Evolutionary conservation across 2,797 vertebrate genomes (phyloP), one percentile per base, ranked within the genome.

Genomic region (Anabas testudineus): DNA sequence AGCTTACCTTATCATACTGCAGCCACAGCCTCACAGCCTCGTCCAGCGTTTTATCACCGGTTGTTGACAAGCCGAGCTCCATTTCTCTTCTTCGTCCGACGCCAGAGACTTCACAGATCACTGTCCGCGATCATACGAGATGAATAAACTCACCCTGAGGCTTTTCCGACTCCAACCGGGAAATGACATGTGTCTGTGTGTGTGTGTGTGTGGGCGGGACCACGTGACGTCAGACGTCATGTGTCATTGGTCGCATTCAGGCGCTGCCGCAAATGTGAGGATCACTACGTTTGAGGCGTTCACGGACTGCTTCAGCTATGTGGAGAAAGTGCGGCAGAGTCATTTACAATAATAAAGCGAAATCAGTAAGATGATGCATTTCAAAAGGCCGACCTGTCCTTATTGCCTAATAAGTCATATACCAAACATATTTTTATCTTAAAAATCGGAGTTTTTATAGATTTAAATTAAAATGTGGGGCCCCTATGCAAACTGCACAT

Each of bases 1-100:
- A 30, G 26, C 88, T 93, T 76, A 97, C 97, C 96, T 96, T 88
- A 79, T 99, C 97, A 86, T 94, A 95, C 22, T 66, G 89, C 49
- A 98, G 81, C 97, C 97, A 99, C 74, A 80, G 92, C n/a, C 0
- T 78, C 64, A 94, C 66, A 9, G 92, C 94, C 14, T 71, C 67
- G 48, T 93, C 88, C 64, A 95, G 66, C 26, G 59, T 49, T 0
- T 13, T 9, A 37, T 93, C 92, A 0, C 85, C 92, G 2, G 81
- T 84, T 0, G 51, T 41, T 14, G 71, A 53, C 36, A 55, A 24
- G 15, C 32, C 52, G 18, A 74, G 90, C 1, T 92, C 92, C 94
- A 95, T 95, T 26, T 74, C 67, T 34, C 19, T 10, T 54, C 43
- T 36, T 9, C 1, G 7, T 1, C 10, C 3, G 37, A 37, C 12